phyloP scores from a whole-genome alignment of 2,113 vertebrate genomes.

The Neopipo cinnamomea region DNA sequence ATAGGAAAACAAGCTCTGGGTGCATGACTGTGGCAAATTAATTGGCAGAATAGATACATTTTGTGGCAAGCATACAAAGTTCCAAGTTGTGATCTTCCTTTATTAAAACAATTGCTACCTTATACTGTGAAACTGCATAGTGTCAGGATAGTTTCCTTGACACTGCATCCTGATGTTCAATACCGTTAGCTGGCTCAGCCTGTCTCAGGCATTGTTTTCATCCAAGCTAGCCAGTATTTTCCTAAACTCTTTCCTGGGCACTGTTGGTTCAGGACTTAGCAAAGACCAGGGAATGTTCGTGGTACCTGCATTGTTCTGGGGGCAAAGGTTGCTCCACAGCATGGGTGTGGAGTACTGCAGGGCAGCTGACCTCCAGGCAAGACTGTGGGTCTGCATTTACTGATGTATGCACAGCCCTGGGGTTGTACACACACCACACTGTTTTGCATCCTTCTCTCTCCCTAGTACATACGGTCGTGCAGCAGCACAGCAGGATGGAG shows the following conservation, averaged over 20 bases:
- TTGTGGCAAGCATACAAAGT: not conserved
- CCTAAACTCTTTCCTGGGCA: not conserved
- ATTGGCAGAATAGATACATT: not conserved
- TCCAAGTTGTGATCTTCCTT: not conserved
- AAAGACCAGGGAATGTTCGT: not conserved
- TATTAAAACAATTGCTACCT: not conserved
- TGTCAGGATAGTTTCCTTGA: not conserved
- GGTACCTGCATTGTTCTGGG: not conserved
- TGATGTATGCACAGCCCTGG: not conserved
- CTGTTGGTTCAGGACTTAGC: not conserved
- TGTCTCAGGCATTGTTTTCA: not conserved
- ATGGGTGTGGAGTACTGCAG: not conserved
- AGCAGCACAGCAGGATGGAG: not conserved
- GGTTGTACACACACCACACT: not conserved
- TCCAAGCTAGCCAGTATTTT: not conserved
- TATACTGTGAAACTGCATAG: not conserved
- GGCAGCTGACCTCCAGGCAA: not conserved
- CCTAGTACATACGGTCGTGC: accelerated
- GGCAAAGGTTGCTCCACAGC: not conserved
- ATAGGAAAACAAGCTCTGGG: not conserved
- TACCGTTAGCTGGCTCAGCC: not conserved
- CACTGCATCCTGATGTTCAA: not conserved
- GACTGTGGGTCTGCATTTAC: not conserved
- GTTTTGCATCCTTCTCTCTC: not conserved
- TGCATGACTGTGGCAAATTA: not conserved